These are phyloP conservation scores for Brachionus angularis DNA, from an alignment of 1,140 invertebrate species.

Conservation along the genomic window DNA sequence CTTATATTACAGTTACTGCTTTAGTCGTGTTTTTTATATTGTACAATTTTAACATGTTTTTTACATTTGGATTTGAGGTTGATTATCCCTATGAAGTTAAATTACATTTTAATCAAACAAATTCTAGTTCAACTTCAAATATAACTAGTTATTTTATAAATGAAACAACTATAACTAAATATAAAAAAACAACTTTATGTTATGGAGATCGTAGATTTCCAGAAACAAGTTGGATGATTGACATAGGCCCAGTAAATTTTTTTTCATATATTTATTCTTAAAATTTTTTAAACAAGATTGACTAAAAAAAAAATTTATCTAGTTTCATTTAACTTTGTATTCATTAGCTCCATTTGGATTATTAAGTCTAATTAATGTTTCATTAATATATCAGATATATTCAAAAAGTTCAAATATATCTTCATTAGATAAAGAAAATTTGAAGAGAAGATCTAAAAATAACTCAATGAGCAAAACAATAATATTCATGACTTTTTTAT, in stretches of 20 bases:
- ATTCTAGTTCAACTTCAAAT: too few species aligned
- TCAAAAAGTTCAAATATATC: too few species aligned
- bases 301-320: too few species aligned
- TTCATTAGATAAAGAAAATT: not conserved
- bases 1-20: too few species aligned
- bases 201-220: not conserved
- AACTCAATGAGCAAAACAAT: constrained; percentile 5
- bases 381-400: not conserved
- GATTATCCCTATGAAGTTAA: too few species aligned
- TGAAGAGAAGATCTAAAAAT: not conserved
- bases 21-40: too few species aligned
- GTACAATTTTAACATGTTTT: too few species aligned
- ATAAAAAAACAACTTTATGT: not conserved
- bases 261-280: too few species aligned
- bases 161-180: not conserved
- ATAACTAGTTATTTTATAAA: too few species aligned
- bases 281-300: too few species aligned
- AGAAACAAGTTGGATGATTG: not conserved
- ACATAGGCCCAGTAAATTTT: constrained; percentile 8
- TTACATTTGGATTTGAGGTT: too few species aligned
- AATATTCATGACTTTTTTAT: not conserved
- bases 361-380: not conserved
- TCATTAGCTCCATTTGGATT: not conserved
- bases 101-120: too few species aligned
- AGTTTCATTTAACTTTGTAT: not conserved